Evolutionary conservation across 2,888 invertebrate species (phyloP).

Genomic region (Antheraea yamamai): DNA sequence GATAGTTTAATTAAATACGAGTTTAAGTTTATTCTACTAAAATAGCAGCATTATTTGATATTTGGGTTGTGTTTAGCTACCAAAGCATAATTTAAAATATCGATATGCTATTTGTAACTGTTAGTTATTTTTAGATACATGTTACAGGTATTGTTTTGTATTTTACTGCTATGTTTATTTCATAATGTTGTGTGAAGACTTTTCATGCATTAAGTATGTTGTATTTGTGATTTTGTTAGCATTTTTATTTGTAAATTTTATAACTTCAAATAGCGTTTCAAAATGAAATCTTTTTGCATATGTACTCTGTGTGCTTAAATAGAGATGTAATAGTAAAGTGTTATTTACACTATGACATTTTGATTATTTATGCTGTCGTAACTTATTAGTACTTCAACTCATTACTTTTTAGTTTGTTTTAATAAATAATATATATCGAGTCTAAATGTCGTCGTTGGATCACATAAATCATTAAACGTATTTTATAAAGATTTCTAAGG

Average conservation of each 20-base stretch:
- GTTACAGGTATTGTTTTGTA: not conserved
- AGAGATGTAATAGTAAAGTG: too few relatives aligned
- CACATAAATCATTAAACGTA: not conserved
- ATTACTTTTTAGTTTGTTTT: too few relatives aligned
- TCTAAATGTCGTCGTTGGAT: not conserved
- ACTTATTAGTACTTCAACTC: too few relatives aligned
- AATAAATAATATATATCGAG: too few relatives aligned
- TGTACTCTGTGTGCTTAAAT: too few relatives aligned
- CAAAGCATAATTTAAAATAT: not conserved
- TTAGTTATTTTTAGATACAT: not conserved
- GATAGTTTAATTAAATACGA: too few relatives aligned
- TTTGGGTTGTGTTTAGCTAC: slow-evolving; percentile 5
- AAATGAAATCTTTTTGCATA: not conserved
- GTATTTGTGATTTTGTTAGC: not conserved
- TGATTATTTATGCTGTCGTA: too few relatives aligned
- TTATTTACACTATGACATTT: too few relatives aligned
- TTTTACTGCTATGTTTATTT: not conserved
- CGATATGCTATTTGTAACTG: not conserved
- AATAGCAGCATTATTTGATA: not conserved
- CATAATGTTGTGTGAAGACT: too few relatives aligned
- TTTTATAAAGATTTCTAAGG: not conserved
- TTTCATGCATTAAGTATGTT: not conserved
- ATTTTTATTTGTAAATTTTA: not conserved
- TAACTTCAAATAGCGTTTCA: not conserved
- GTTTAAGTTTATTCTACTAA: too few relatives aligned